A percentile compares a stretch with the other conserved stretches of the same genome.
These are phyloP conservation scores for Acronicta aceris DNA, from an alignment of 2,888 invertebrate species.

Conservation along the genomic window DNA sequence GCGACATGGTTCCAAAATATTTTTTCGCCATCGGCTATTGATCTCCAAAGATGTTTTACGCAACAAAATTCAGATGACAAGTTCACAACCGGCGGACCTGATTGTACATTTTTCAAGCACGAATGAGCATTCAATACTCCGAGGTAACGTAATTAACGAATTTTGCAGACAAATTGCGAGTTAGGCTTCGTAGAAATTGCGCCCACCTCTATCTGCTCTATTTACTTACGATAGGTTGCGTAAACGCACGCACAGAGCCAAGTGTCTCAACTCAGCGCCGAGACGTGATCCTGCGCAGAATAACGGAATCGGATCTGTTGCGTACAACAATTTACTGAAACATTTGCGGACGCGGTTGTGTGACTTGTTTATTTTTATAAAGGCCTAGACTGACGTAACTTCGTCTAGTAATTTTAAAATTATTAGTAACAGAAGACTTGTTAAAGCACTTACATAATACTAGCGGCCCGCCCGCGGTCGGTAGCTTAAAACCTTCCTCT, in stretches of 20 bases:
- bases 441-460: too few species aligned
- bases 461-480: too few species aligned
- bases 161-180: conserved; percentile 60
- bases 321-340: conserved; percentile 55
- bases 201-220: conserved; percentile 69
- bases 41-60: conserved; percentile 36
- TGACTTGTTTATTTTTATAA: conserved; percentile 8
- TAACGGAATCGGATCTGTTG: conserved; percentile 67
- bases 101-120: conserved; percentile 62
- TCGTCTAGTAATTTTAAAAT: conserved; percentile 1
- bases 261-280: conserved; percentile 71
- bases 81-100: conserved; percentile 41
- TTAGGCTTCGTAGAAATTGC: conserved; percentile 62
- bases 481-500: too few species aligned
- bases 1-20: conserved; percentile 34
- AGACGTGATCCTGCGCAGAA: conserved; percentile 72
- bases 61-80: conserved; percentile 55
- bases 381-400: conserved; percentile 9
- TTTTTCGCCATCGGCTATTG: conserved; percentile 29
- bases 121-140: conserved; percentile 53
- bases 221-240: conserved; percentile 64
- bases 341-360: conserved; percentile 45
- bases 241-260: conserved; percentile 68
- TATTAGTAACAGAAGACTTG: too few species aligned
- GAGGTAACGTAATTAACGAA: conserved; percentile 61